phyloP scores from a whole-genome alignment of 1,140 invertebrate species.

The Monomorium pharaonis region DNA sequence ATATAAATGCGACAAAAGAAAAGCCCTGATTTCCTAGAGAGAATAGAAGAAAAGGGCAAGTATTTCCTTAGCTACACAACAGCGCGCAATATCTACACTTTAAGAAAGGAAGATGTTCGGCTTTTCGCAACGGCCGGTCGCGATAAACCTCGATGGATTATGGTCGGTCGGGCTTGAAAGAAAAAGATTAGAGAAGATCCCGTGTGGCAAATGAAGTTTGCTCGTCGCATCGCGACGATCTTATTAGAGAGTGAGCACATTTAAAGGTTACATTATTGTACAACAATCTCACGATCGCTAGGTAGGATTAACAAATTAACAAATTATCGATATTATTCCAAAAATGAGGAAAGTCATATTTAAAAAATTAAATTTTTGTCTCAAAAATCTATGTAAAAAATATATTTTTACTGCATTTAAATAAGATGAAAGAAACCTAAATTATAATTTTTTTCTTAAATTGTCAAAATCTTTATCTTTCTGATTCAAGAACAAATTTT shows the following conservation, averaged over 20 bases:
- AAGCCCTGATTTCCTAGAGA: not conserved
- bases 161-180: constrained; percentile 14
- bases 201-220: constrained; percentile 33
- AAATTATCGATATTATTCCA: not conserved
- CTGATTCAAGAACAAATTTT: not conserved
- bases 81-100: not conserved
- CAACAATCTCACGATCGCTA: not conserved
- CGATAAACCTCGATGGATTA: constrained; percentile 35
- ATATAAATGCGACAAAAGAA: not conserved
- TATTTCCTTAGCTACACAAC: not conserved
- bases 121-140: not conserved
- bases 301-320: not conserved
- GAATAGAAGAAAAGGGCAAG: not conserved
- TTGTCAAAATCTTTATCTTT: not conserved
- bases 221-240: not conserved
- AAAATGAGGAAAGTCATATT: not conserved
- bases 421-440: not conserved
- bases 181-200: constrained; percentile 37
- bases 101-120: not conserved
- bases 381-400: not conserved
- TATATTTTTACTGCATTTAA: not conserved
- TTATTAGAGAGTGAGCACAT: not conserved
- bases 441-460: not conserved
- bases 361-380: not conserved
- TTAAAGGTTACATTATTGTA: not conserved